A percentile compares a stretch with the other conserved stretches of the same genome.
These are phyloP conservation scores for Argyrosomus japonicus DNA, from an alignment of 2,113 vertebrate genomes.

Conservation along the genomic window DNA sequence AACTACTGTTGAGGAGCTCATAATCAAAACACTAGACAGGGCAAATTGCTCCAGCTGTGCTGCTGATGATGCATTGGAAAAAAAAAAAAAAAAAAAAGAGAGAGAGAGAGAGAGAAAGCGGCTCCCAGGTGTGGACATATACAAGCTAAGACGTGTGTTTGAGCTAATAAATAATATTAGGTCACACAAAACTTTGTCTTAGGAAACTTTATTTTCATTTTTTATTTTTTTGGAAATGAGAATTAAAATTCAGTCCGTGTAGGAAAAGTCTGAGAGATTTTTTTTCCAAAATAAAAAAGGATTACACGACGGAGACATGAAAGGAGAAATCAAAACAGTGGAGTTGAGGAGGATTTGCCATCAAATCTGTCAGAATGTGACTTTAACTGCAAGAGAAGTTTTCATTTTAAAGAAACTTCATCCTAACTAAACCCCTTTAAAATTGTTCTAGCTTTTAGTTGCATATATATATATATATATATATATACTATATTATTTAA, in stretches of 20 bases:
- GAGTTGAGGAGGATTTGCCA: slow-evolving; percentile 45
- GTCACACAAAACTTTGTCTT: slow-evolving; percentile 39
- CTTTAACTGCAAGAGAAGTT: slow-evolving; percentile 27
- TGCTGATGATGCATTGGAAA: slow-evolving; percentile 43
- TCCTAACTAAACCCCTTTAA: background rate
- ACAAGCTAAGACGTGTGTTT: slow-evolving; percentile 26
- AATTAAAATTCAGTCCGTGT: slow-evolving; percentile 34
- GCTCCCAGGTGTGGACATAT: slow-evolving; percentile 50
- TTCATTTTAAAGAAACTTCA: slow-evolving; percentile 12
- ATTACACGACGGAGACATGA: slow-evolving; percentile 24
- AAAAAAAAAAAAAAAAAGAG: slow-evolving; percentile 13
- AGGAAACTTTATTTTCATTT: slow-evolving; percentile 18
- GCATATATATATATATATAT: background rate
- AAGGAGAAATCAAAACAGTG: slow-evolving; percentile 28
- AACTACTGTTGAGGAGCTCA: slow-evolving; percentile 32
- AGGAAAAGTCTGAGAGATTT: slow-evolving; percentile 8
- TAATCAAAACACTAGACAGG: slow-evolving; percentile 47
- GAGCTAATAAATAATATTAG: slow-evolving; percentile 41
- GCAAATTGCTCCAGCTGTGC: slow-evolving; percentile 53
- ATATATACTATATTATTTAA: background rate
- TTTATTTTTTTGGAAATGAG: slow-evolving; percentile 35
- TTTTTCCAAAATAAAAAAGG: slow-evolving; percentile 18
- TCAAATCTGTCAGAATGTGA: slow-evolving; percentile 37
- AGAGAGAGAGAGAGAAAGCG: too few species aligned
- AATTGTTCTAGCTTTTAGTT: background rate